Percentiles rank a stretch among this genome's conserved stretches.
These are phyloP conservation scores for Penaeus chinensis DNA, from an alignment of 1,140 invertebrate species.

Conservation along the genomic window DNA sequence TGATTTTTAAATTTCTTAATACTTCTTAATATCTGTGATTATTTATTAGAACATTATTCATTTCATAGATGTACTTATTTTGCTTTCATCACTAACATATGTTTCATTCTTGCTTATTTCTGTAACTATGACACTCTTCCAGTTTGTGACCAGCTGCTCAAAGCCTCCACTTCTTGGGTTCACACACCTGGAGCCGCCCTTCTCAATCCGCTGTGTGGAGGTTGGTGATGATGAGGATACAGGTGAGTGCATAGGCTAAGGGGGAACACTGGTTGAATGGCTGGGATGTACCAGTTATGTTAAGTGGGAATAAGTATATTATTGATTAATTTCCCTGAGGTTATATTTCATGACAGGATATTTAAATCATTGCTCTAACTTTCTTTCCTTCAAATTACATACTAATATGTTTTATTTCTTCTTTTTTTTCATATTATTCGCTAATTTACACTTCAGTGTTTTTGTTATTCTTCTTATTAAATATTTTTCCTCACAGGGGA, in stretches of 20 bases:
- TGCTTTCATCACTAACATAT: not conserved
- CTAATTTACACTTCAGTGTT: not conserved
- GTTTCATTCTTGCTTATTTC: not conserved
- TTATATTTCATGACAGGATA: no score
- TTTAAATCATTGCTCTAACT: no score
- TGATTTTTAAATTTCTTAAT: no score
- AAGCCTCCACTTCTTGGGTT: constrained; percentile 98
- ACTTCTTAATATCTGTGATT: no score
- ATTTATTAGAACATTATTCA: not conserved
- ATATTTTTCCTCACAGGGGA: constrained; percentile 44
- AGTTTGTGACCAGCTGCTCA: constrained; percentile 99
- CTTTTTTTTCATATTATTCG: no score
- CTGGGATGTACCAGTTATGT: no score
- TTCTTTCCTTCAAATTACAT: no score
- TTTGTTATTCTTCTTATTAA: no score
- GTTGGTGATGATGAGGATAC: constrained; percentile 98
- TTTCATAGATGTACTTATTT: not conserved
- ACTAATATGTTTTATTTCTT: no score
- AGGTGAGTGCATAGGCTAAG: constrained; percentile 76
- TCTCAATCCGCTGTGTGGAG: constrained; percentile 99
- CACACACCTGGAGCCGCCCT: constrained; percentile 96
- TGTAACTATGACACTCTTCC: constrained; percentile 65
- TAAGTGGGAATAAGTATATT: no score
- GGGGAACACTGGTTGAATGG: not conserved
- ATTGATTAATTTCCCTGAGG: no score